Evolutionary conservation across 2,888 invertebrate species (phyloP).

Genomic region (Heliconius sara): DNA sequence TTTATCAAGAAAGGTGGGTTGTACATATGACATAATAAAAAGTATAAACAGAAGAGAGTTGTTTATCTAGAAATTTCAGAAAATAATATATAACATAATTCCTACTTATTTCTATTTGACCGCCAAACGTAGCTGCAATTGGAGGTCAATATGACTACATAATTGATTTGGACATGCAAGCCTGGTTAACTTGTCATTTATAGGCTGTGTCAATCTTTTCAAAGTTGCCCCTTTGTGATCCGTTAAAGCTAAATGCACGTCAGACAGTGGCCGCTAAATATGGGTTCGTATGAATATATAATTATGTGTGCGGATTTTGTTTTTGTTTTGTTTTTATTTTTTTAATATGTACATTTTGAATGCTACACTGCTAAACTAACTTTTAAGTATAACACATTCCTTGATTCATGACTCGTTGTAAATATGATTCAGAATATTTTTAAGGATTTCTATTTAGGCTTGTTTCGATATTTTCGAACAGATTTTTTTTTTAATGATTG

Average conservation of each 20-base stretch:
- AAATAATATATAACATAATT: too few species aligned
- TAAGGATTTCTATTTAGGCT: too few species aligned
- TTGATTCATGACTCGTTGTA: too few species aligned
- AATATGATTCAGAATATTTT: too few species aligned
- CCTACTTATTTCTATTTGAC: neutral
- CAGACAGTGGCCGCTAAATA: neutral
- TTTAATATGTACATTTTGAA: too few species aligned
- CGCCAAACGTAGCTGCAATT: neutral
- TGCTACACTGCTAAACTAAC: too few species aligned
- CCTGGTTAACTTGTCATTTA: neutral
- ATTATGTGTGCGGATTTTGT: neutral
- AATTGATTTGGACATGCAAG: constrained; percentile 1
- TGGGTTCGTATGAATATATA: neutral
- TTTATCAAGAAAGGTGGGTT: neutral
- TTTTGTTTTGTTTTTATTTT: neutral
- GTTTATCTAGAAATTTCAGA: too few species aligned
- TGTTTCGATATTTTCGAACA: too few species aligned
- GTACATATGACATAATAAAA: too few species aligned
- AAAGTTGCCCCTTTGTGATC: neutral
- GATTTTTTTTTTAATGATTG: too few species aligned
- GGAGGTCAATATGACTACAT: neutral
- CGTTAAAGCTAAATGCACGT: neutral
- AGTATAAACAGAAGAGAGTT: too few species aligned
- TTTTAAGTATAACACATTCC: too few species aligned
- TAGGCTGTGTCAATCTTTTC: neutral